Evolutionary conservation across 2,888 invertebrate species (phyloP).

Genomic region (Gryllus longicercus): DNA sequence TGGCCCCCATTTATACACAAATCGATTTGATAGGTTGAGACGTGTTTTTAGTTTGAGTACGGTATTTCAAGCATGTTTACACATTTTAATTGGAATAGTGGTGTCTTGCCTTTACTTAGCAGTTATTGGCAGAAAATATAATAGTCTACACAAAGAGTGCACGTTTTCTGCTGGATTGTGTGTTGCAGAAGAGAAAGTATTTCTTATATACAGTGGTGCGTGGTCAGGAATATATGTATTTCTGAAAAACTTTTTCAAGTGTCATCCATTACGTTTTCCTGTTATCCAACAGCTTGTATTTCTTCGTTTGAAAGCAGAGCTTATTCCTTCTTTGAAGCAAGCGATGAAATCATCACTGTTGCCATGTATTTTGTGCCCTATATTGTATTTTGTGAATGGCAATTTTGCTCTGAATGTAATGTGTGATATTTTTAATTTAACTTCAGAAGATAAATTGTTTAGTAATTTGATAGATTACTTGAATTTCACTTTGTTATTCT

Average conservation of each 20-base stretch:
- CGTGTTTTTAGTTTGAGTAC: constrained; percentile 61
- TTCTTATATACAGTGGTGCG: constrained; percentile 63
- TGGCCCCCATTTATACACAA: constrained; percentile 59
- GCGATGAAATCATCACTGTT: constrained; percentile 59
- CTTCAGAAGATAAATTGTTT: constrained; percentile 53
- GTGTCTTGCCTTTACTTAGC: constrained; percentile 68
- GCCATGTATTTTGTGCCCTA: constrained; percentile 60
- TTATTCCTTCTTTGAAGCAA: constrained; percentile 56
- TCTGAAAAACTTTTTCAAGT: constrained; percentile 55
- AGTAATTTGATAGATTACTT: constrained; percentile 52
- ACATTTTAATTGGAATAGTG: constrained; percentile 62
- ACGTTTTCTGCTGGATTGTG: constrained; percentile 47
- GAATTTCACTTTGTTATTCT: constrained; percentile 55
- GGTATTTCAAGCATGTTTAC: constrained; percentile 54
- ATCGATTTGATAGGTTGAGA: constrained; percentile 63
- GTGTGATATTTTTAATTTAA: constrained; percentile 54
- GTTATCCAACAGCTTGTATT: constrained; percentile 69
- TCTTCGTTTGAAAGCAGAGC: constrained; percentile 59
- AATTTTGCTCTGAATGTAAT: constrained; percentile 53
- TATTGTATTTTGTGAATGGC: constrained; percentile 62
- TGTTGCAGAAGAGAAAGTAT: constrained; percentile 64
- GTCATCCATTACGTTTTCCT: constrained; percentile 61
- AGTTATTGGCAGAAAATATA: constrained; percentile 58
- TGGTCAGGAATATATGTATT: constrained; percentile 65
- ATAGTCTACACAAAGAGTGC: constrained; percentile 53